Conservation (phyloP, 1,140 invertebrate species). For the Gryon sp. region DNA sequence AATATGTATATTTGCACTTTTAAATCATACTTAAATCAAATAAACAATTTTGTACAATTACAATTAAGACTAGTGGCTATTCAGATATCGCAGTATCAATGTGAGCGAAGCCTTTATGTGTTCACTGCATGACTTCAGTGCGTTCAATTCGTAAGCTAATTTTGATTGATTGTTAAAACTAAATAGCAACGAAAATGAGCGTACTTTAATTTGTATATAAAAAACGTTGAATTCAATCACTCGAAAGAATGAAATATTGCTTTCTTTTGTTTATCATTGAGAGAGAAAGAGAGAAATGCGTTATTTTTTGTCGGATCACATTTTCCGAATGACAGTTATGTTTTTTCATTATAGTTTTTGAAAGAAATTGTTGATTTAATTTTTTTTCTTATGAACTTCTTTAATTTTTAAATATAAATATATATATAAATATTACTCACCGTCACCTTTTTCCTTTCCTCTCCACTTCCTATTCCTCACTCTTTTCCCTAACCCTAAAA, state of each 20-base stretch:
- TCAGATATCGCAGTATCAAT: conserved; percentile 30
- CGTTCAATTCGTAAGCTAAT: conserved; percentile 33
- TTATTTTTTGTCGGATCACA: conserved; percentile 34
- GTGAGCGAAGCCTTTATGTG: conserved; percentile 38
- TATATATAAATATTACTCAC: too few species aligned
- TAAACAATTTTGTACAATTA: neutral
- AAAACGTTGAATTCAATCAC: conserved; percentile 13
- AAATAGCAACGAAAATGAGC: conserved; percentile 24
- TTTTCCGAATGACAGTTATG: conserved; percentile 34
- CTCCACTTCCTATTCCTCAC: too few species aligned
- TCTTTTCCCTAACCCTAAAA: too few species aligned
- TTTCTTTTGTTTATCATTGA: conserved; percentile 11
- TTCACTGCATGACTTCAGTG: conserved; percentile 31
- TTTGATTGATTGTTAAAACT: conserved; percentile 19
- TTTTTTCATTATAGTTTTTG: conserved; percentile 54
- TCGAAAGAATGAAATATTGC: conserved; percentile 17
- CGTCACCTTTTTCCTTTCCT: conserved; percentile 19
- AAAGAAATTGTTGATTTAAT: conserved; percentile 37
- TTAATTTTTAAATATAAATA: too few species aligned
- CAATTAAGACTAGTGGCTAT: neutral
- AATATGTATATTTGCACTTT: too few species aligned
- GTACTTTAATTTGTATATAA: conserved; percentile 45
- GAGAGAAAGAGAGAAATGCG: neutral
- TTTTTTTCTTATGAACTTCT: neutral
- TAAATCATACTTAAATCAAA: too few species aligned